Conservation (phyloP, 2,113 vertebrate genomes). For the Plecotus auritus region DNA sequence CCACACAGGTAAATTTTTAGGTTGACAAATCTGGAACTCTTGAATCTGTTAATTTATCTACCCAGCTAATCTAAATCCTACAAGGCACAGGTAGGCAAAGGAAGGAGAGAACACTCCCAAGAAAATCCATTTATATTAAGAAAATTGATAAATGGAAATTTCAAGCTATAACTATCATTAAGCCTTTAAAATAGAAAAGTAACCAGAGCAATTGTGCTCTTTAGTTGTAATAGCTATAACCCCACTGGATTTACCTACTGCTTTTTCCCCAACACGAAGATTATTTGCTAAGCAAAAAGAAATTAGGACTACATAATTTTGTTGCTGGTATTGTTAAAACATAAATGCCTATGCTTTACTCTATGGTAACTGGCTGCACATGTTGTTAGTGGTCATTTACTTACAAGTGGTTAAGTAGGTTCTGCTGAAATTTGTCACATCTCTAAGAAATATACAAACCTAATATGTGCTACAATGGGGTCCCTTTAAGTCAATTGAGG, state of each 20-base stretch:
- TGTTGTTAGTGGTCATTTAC: neutral
- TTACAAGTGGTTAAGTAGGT: neutral
- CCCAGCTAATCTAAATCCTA: neutral
- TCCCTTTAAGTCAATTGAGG: neutral
- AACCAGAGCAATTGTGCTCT: neutral
- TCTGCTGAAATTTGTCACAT: neutral
- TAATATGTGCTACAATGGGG: neutral
- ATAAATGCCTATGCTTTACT: neutral
- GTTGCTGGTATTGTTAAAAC: neutral
- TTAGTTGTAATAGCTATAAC: neutral
- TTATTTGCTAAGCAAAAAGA: neutral
- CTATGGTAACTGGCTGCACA: neutral
- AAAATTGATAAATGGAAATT: neutral
- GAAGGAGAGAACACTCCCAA: neutral
- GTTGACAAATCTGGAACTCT: neutral
- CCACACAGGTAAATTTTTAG: neutral
- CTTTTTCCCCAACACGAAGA: neutral
- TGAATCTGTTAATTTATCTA: neutral
- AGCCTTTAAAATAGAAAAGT: neutral
- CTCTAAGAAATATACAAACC: neutral
- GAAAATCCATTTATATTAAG: neutral
- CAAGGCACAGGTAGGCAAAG: neutral
- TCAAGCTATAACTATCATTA: neutral
- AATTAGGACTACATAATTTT: neutral
- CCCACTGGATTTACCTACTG: neutral